Base-by-base conservation (phyloP, 1,140 invertebrate species). In the Drosophila elegans region DNA sequence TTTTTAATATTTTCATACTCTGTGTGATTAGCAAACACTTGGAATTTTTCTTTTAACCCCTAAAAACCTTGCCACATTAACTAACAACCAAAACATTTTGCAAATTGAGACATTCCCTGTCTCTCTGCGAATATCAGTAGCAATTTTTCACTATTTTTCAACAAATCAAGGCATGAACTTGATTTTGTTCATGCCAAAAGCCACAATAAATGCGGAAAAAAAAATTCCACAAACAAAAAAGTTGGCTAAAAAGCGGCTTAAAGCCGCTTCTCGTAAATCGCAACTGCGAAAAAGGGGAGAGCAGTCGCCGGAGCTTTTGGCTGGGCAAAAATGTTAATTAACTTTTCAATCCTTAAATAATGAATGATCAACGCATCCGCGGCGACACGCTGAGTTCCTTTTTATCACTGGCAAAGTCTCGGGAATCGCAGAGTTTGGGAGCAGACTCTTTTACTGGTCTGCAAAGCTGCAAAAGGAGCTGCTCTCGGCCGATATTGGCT, bases 261-360 rank as follows among this genome's bases (percentile, higher is more conserved):
- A 42, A 55, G 69, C 83, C 82, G 79, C 66, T 73, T 63, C 79
- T 68, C 82, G 83, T 86, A 86, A 86, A 88, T 86, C 82, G 82
- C 64, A 6, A 45, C 60, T 56, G 53, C 44, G 54, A 56, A 32
- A 39, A 39, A 36, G 48, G 13, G 42, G 44, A 29, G 34, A 54
- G 48, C 48, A 16, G 55, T 38, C 39, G 54, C 45, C 49, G 41
- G 41, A 54, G 44, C 61, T 60, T 78, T 72, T 80, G 84, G 84
- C 84, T 80, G 67, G 63, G 86, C 82, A 88, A 91, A 91, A 91
- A 91, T 91, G 90, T 91, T 91, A 91, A 91, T 91, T 91, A 91
- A 91, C 90, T 91, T 91, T 91, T 91, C 90, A 91, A 91, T 91
- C 91, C 90, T 91, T 91, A 91, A 91, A 91, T 91, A 91, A 91